Conservation (phyloP, 2,888 invertebrate genomes). For the Rhorus exstirpatorius region DNA sequence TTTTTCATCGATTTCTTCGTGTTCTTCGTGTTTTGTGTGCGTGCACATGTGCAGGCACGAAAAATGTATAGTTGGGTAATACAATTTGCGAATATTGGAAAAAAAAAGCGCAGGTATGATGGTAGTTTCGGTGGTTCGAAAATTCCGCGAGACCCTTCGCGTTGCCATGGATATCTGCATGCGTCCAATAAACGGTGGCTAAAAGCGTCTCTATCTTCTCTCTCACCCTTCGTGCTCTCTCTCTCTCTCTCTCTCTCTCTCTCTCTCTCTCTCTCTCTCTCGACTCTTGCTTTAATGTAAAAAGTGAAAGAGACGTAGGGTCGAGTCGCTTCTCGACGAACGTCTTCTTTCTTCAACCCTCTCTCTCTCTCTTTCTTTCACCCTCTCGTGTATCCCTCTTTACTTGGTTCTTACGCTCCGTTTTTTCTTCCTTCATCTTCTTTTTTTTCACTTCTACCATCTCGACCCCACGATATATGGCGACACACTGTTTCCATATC, state of each 20-base stretch:
- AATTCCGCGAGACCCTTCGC: conserved; percentile 25
- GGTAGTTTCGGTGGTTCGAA: conserved; percentile 47
- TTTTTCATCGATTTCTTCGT: background rate
- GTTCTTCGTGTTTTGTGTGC: background rate
- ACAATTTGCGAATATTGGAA: background rate
- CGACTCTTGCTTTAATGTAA: conserved; percentile 83
- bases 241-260: conserved; percentile 48
- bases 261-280: conserved; percentile 62
- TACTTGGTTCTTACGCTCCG: conserved; percentile 44
- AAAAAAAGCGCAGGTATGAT: conserved; percentile 47
- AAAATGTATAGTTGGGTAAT: background rate
- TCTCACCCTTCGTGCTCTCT: conserved; percentile 59
- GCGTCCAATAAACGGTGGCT: conserved; percentile 86
- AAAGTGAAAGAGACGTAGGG: conserved; percentile 84
- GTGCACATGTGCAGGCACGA: background rate
- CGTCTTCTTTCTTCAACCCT: conserved; percentile 71
- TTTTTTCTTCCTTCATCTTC: conserved; percentile 43
- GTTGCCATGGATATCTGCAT: conserved; percentile 86
- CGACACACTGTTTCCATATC: conserved; percentile 49
- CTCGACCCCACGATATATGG: conserved; percentile 56
- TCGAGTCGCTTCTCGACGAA: conserved; percentile 76
- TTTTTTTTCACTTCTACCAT: conserved; percentile 46
- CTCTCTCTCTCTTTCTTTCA: conserved; percentile 13
- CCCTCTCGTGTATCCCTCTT: conserved; percentile 25
- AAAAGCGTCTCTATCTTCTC: conserved; percentile 79